Base-by-base conservation (phyloP, 2,888 invertebrate species). In the Ornithoptera priamus region DNA sequence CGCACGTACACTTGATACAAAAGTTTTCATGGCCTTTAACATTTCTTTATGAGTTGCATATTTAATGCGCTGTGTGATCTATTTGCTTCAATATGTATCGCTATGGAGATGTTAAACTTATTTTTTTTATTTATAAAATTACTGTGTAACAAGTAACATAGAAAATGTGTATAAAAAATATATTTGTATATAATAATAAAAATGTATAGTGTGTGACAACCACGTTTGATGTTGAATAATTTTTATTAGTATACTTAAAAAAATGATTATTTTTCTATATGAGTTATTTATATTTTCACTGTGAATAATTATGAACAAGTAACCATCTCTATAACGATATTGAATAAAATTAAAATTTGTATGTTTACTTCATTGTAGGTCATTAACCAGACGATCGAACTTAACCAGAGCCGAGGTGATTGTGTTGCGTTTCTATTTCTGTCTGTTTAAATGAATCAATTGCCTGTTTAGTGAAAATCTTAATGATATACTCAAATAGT, bases 321-420 rank as follows among this genome's bases (percentile, higher is more conserved):
- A 30, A 57, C 56, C 56, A 62, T 69, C 69, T 66, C 69, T 70
- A 57, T 72, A 70, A 53, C 62, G 68, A 72, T 71, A 60, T 57
- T 18, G n/a, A 60, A 60, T 62, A 15, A 30, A 62, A 62, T 59
- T 68, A 53, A 30, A 71, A 73, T 69, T 67, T 73, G 59, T 76
- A 76, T 78, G 69, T 80, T 83, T 85, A 77, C 78, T 78, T 78
- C 77, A 76, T 85, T 85, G 83, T 86, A 86, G 86, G 85, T 86
- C 85, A 85, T 84, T 86, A 86, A 84, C 81, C 76, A 78, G 84
- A 81, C 69, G 81, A 78, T 75, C 72, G 78, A 79, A 77, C 71
- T 73, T 75, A 53, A 75, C 74, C 77, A 79, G 76, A 77, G 73
- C 72, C 57, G 79, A 86, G 86, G 85, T 86, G 84, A 86, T 77